Percentiles rank a stretch among this genome's conserved stretches.
Evolutionary conservation across 2,888 invertebrate species (phyloP).

Genomic region (Drosophila hamatofila): DNA sequence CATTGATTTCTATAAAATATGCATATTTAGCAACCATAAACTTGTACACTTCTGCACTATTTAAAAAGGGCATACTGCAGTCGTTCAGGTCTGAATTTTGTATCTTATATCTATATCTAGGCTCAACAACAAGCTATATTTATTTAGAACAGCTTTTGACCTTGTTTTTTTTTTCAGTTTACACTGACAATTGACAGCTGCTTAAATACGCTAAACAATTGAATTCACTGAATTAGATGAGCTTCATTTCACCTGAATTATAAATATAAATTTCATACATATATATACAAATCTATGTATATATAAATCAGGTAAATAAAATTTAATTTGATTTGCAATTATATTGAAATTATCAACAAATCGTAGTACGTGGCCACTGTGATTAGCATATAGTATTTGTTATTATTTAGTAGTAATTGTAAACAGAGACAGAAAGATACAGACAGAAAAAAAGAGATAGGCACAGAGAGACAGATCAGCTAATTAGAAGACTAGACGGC

Average conservation of each 20-base stretch:
- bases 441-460: background rate
- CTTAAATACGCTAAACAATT: slow-evolving; percentile 54
- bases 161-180: slow-evolving; percentile 54
- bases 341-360: slow-evolving; percentile 58
- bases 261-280: background rate
- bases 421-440: slow-evolving; percentile 45
- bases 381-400: slow-evolving; percentile 10
- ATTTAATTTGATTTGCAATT: slow-evolving; percentile 66
- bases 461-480: slow-evolving; percentile 45
- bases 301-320: slow-evolving; percentile 13
- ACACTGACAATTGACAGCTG: slow-evolving; percentile 51
- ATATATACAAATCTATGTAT: background rate
- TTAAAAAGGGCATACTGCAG: background rate
- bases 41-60: background rate
- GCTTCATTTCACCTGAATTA: slow-evolving; percentile 29
- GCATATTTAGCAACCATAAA: background rate
- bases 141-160: slow-evolving; percentile 28
- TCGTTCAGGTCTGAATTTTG: background rate
- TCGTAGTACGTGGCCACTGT: slow-evolving; percentile 29
- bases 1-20: background rate
- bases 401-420: slow-evolving; percentile 43
- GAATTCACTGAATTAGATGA: slow-evolving; percentile 47
- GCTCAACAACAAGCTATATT: background rate
- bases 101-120: background rate
- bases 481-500: slow-evolving; percentile 54